A percentile compares a stretch with the other conserved stretches of the same genome.
Evolutionary conservation across 2,888 invertebrate genomes (phyloP).

Genomic region (Microdon myrmicae): DNA sequence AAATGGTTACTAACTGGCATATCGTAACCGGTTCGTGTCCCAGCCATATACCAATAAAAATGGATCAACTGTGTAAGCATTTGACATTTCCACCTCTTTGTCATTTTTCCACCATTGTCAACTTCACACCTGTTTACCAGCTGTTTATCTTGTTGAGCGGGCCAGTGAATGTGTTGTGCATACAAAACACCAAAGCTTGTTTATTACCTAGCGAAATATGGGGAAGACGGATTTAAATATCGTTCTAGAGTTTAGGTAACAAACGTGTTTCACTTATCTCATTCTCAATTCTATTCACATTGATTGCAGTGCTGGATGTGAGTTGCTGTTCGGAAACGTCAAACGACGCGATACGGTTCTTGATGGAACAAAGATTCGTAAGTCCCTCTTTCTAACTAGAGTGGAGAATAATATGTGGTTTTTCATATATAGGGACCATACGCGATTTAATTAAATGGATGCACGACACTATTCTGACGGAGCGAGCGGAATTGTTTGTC

Average conservation of each 20-base stretch:
- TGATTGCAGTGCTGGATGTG: constrained; percentile 85
- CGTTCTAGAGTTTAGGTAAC: constrained; percentile 42
- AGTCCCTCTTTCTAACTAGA: constrained; percentile 15
- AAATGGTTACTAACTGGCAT: too few relatives aligned
- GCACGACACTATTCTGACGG: constrained; percentile 82
- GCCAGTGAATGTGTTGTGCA: too few relatives aligned
- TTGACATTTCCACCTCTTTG: too few relatives aligned
- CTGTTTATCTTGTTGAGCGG: constrained; percentile 4
- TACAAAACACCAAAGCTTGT: too few relatives aligned
- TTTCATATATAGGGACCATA: constrained; percentile 72
- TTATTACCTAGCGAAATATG: constrained; percentile 17
- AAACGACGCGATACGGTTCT: constrained; percentile 77
- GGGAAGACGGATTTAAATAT: constrained; percentile 28
- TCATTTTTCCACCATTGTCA: constrained; percentile 1
- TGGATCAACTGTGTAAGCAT: too few relatives aligned
- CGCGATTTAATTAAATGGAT: constrained; percentile 82
- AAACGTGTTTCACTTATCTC: not conserved
- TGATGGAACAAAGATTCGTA: constrained; percentile 70
- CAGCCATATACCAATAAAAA: too few relatives aligned
- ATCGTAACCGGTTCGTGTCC: too few relatives aligned
- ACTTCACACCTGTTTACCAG: constrained; percentile 25
- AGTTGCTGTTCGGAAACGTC: constrained; percentile 85
- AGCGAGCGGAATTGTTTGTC: constrained; percentile 80
- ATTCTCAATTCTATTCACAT: constrained; percentile 58
- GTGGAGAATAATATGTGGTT: constrained; percentile 57